Evolutionary conservation across 2,797 vertebrate species (phyloP), one percentile per base, ranked within the genome.

Genomic region (Tachyglossus aculeatus): DNA sequence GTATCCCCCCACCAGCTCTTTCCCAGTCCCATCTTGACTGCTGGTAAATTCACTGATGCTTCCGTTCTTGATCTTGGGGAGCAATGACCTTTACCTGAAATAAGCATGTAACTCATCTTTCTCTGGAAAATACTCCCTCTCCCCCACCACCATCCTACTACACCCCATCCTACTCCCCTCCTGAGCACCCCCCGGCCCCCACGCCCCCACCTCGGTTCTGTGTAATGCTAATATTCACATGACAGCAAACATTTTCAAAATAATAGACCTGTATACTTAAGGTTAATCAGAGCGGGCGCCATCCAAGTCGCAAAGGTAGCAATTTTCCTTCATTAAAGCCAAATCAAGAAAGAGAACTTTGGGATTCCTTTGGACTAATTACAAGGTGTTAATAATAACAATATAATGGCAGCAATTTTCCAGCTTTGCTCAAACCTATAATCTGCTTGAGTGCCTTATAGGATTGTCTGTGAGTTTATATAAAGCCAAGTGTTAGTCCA

Each of bases 311-410:
- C 94, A 90, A 97, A 95, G 95, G 96, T 96, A 97, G 96, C 95
- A 97, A 98, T 98, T 97, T 98, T 95, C 95, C 91, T 89, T 97
- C 95, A 97, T 98, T 97, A 98, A 94, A 86, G 92, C 94, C 95
- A 96, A 98, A 97, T 97, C 96, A 95, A 93, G 92, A 93, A 96
- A 95, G 89, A 96, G 96, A 97, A 97, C 95, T 95, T 94, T 93
- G 93, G 93, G 95, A 97, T 97, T 98, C 95, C 94, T 95, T 90
- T 91, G 92, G 91, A 95, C 95, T 96, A 98, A 98, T 98, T 97
- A 97, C 96, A 97, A 98, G 96, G 96, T 97, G 96, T 99, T 98
- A 97, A 98, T 98, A 97, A 96, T 95, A 98, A 97, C 96, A 96
- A 96, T 96, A 95, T 97, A 97, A 98, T 98, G 91, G 95, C 94